Evolutionary conservation across 2,113 vertebrate species (phyloP).

Genomic region (Myotis brandtii): DNA sequence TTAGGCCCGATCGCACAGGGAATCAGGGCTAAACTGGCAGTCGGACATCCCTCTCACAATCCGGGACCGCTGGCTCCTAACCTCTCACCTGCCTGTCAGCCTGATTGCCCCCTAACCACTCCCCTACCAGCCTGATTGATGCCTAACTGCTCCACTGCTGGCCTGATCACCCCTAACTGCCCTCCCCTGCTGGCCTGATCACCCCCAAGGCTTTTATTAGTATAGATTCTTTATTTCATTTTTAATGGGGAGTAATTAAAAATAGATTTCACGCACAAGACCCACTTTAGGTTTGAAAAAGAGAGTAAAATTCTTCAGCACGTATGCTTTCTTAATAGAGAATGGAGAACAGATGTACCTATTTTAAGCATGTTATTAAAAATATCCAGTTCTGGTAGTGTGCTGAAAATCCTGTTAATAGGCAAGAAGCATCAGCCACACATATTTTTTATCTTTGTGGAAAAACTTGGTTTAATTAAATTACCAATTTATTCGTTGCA

Average conservation of each 20-base stretch:
- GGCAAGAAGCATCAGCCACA: background rate
- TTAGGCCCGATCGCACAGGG: too few relatives aligned
- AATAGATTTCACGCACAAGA: slow-evolving; percentile 38
- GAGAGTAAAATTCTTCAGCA: background rate
- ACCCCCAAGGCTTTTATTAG: too few relatives aligned
- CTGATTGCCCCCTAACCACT: too few relatives aligned
- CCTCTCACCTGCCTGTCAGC: too few relatives aligned
- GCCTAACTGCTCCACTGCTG: too few relatives aligned
- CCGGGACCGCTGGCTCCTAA: too few relatives aligned
- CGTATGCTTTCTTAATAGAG: slow-evolving; percentile 32
- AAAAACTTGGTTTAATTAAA: slow-evolving; percentile 43
- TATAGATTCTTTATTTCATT: slow-evolving; percentile 11
- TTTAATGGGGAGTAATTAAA: slow-evolving; percentile 48
- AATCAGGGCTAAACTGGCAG: too few relatives aligned
- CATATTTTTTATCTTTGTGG: background rate
- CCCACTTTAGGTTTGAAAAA: slow-evolving; percentile 28
- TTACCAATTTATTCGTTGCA: slow-evolving; percentile 45
- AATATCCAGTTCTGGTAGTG: background rate
- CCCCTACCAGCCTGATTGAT: too few relatives aligned
- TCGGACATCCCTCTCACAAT: too few relatives aligned
- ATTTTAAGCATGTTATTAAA: slow-evolving; percentile 46
- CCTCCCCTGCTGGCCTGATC: too few relatives aligned
- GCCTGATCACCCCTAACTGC: too few relatives aligned
- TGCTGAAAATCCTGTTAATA: slow-evolving; percentile 27
- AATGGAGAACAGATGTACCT: slow-evolving; percentile 44